These are phyloP conservation scores for Achatina immaculata DNA, from an alignment of 1,140 invertebrate species.

Conservation along the genomic window DNA sequence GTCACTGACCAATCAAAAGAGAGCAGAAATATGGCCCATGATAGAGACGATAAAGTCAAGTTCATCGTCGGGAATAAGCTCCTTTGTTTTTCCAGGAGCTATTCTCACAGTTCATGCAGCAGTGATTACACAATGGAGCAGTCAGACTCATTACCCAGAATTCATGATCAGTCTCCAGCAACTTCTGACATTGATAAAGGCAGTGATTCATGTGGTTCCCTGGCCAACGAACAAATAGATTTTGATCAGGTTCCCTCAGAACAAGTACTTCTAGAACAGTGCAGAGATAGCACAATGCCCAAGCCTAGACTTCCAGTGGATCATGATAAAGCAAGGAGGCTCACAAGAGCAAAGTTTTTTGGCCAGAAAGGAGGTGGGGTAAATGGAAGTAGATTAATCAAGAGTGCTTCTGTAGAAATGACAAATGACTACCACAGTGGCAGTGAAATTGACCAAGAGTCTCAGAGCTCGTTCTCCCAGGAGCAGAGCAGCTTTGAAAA, in stretches of 20 bases:
- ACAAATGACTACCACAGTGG: neutral
- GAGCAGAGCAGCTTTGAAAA: conserved; percentile 9
- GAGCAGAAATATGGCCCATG: conserved; percentile 44
- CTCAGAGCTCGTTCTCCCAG: neutral
- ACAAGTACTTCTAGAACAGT: conserved; percentile 83
- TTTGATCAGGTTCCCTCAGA: conserved; percentile 73
- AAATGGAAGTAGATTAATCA: conserved; percentile 8
- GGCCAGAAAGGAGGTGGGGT: neutral
- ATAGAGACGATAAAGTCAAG: conserved; percentile 22
- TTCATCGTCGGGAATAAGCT: conserved; percentile 77
- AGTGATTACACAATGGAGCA: conserved; percentile 24
- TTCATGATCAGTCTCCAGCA: neutral
- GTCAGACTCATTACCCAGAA: neutral
- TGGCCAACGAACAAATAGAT: conserved; percentile 24
- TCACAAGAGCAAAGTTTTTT: conserved; percentile 20
- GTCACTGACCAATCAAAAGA: conserved; percentile 61
- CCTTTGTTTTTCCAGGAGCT: conserved; percentile 75
- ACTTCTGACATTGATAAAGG: neutral
- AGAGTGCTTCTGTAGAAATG: conserved; percentile 35
- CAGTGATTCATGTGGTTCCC: neutral
- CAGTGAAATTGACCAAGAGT: neutral
- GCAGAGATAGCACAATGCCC: conserved; percentile 81
- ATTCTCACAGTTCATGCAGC: conserved; percentile 58
- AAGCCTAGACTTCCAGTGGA: conserved; percentile 55
- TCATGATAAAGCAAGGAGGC: conserved; percentile 28